Evolutionary conservation across 2,113 vertebrate genomes (phyloP).

Genomic region (Chionis minor): DNA sequence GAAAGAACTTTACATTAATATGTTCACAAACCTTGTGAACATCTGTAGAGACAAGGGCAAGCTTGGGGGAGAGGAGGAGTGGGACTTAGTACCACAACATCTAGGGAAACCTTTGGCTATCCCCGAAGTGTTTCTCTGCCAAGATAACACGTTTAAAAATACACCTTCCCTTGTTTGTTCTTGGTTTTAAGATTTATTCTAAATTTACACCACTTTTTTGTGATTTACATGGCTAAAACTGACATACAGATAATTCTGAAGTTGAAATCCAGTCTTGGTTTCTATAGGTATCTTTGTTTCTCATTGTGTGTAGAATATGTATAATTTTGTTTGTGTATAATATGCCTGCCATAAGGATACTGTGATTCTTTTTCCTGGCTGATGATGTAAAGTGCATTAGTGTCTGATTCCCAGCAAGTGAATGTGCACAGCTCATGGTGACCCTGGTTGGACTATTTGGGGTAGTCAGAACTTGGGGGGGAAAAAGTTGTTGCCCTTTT

Average conservation of each 20-base stretch:
- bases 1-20: not conserved
- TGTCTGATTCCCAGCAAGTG: not conserved
- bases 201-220: not conserved
- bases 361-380: not conserved
- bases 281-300: not conserved
- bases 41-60: not conserved
- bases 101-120: not conserved
- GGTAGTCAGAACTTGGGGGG: not conserved
- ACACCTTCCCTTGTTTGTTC: not conserved
- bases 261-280: not conserved
- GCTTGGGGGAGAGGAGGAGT: not conserved
- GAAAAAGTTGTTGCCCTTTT: not conserved
- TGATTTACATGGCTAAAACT: not conserved
- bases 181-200: not conserved
- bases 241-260: not conserved
- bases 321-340: not conserved
- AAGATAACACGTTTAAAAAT: not conserved
- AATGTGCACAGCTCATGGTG: not conserved
- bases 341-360: not conserved
- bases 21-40: not conserved
- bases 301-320: not conserved
- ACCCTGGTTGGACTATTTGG: not conserved
- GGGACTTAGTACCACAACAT: not conserved
- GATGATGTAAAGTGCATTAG: not conserved
- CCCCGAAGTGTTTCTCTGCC: not conserved